Evolutionary conservation across 2,113 vertebrate genomes (phyloP).

Genomic region (Apteryx owenii): DNA sequence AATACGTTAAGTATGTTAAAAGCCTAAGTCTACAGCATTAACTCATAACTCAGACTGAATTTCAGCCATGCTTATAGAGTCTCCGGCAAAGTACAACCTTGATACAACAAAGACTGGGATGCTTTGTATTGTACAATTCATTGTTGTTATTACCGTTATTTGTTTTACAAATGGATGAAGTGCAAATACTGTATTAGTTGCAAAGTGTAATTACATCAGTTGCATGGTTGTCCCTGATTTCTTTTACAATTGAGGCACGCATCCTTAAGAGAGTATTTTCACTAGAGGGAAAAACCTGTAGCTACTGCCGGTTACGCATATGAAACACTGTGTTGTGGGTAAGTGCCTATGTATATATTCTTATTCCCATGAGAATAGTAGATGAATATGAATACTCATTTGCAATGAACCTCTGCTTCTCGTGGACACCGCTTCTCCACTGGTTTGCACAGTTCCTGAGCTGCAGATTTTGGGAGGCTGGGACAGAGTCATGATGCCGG

Average conservation of each 20-base stretch:
- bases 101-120: background rate
- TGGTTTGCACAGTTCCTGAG: background rate
- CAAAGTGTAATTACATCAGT: background rate
- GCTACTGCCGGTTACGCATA: background rate
- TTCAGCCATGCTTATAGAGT: background rate
- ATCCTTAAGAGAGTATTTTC: background rate
- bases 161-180: background rate
- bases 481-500: rapidly evolving
- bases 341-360: background rate
- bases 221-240: background rate
- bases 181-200: background rate
- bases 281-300: background rate
- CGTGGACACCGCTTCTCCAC: background rate
- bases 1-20: background rate
- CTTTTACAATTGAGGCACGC: background rate
- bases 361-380: background rate
- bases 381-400: background rate
- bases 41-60: background rate
- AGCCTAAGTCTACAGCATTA: background rate
- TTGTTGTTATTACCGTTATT: background rate
- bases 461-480: background rate
- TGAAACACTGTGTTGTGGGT: background rate
- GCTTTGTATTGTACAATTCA: background rate
- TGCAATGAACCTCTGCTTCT: background rate
- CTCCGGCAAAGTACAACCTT: background rate